Base-by-base conservation (phyloP, 2,888 invertebrate species). In the Coelinius sp. region DNA sequence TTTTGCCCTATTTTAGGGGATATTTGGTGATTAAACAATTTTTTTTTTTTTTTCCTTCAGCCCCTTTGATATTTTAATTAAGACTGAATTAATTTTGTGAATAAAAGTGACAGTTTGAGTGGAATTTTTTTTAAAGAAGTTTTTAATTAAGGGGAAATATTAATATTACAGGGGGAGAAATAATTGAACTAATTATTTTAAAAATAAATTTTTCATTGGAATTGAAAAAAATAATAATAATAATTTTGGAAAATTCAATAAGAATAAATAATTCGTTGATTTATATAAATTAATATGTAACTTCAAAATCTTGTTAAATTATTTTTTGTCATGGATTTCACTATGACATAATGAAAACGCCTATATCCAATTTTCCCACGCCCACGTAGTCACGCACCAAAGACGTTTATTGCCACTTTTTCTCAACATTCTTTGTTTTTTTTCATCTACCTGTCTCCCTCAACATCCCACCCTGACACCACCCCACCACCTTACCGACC, bases 331-430 rank as follows among this genome's bases (percentile, higher is more conserved):
- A 59, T 71, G 44, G 71, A 71, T 71, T 71, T 46, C 49, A 70
- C 70, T 41, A 41, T 22, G 49, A 38, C 53, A 38, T 64, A 62
- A 70, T 41, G 52, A 35, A n/a, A 62, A 70, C 70, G 64, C 64
- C 64, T 38, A 64, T 64, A 63, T 64, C 27, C 22, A 53, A 70
- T 70, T 70, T 70, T 70, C 70, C 70, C 70, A 70, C 70, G 70
- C 70, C 70, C 70, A 56, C 56, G 53, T 44, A 70, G 70, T 70
- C 70, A 70, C 70, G 70, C 70, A 70, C 56, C 64, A 17, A 53
- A 70, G 70, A 70, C 70, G 56, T 70, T 70, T 70, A 70, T 44
- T 56, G 25, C 25, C 56, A 17, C 20, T 24, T 17, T 41, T 38
- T 41, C 38, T 53, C 41, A 24, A 12, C 49, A n/a, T 14, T 7